These are phyloP conservation scores for Phortica magna DNA, from an alignment of 2,888 invertebrate genomes.

Conservation along the genomic window DNA sequence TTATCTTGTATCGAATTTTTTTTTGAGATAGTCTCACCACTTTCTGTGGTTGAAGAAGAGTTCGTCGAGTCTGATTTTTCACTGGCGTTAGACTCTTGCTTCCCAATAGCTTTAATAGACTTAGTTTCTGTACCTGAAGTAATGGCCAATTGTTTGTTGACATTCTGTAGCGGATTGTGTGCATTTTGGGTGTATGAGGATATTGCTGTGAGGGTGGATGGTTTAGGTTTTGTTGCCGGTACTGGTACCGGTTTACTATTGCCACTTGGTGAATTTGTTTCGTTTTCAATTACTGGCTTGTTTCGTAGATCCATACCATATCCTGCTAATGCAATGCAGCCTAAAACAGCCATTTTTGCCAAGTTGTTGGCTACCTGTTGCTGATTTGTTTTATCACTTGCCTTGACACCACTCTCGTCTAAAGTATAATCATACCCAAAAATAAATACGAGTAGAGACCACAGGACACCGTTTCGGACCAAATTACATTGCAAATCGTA, in stretches of 20 bases:
- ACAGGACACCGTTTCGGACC: constrained; percentile 91
- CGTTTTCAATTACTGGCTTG: constrained; percentile 58
- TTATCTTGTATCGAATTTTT: constrained; percentile 61
- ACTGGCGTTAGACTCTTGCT: constrained; percentile 69
- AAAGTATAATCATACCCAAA: constrained; percentile 98
- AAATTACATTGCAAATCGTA: constrained; percentile 89
- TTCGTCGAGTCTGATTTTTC: constrained; percentile 65
- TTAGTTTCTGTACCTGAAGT: constrained; percentile 55
- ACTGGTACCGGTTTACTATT: constrained; percentile 50
- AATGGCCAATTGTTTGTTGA: constrained; percentile 72
- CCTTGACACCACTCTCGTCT: constrained; percentile 96
- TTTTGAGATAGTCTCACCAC: constrained; percentile 34
- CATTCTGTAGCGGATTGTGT: constrained; percentile 75
- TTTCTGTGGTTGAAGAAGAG: constrained; percentile 49
- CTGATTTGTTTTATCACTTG: constrained; percentile 90
- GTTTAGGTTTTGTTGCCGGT: constrained; percentile 56
- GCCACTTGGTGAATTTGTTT: constrained; percentile 50
- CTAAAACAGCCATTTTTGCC: constrained; percentile 90
- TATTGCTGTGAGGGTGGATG: constrained; percentile 38
- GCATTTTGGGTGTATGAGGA: constrained; percentile 77
- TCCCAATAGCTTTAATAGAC: constrained; percentile 53
- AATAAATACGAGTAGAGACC: constrained; percentile 92
- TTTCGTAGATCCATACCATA: constrained; percentile 78
- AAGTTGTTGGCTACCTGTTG: constrained; percentile 95
- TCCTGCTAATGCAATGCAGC: constrained; percentile 90